Evolutionary conservation across 2,888 invertebrate genomes (phyloP), one percentile per base, ranked within the genome.

Genomic region (Drosophila quinaria): DNA sequence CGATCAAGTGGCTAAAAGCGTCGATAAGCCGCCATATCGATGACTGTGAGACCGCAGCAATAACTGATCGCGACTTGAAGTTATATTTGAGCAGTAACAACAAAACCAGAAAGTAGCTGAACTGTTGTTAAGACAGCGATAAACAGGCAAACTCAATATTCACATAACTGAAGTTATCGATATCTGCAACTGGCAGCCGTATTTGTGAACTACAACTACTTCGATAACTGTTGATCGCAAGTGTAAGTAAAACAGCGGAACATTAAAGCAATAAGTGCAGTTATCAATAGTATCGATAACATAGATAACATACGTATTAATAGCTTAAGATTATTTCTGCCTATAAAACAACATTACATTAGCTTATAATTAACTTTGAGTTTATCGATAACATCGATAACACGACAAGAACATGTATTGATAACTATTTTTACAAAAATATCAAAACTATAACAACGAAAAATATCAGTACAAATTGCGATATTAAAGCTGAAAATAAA

Each of bases 1-100:
- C 33, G 37, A 50, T 75, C 46, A 39, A 41, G 13, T 56, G 50
- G 42, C 29, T 17, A 47, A 37, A n/a, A 31, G n/a, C 15, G 5
- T 10, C 50, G 54, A 41, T 58, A 52, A 47, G 37, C 3, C 29
- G 22, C 33, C 25, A 47, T 49, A 70, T 58, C 52, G 52, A 39
- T 58, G 17, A 69, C 61, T 35, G n/a, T 42, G 35, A 17, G 25
- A 35, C 33, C 22, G 13, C n/a, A 33, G 13, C 39, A 39, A 13
- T 22, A 11, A 33, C 9, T 59, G 19, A 46, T 25, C 44, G 22
- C 3, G 4, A 49, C 49, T 49, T 33, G 0, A 11, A 31, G 11
- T 31, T 31, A 47, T 6, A 15, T 64, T 19, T 47, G 1, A 22
- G 9, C 19, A 31, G 33, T 35, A 25, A 35, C n/a, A 35, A 9